A percentile compares a stretch with the other conserved stretches of the same genome.
phyloP scores from a whole-genome alignment of 2,888 invertebrate genomes.

The Oscheius sp. region DNA sequence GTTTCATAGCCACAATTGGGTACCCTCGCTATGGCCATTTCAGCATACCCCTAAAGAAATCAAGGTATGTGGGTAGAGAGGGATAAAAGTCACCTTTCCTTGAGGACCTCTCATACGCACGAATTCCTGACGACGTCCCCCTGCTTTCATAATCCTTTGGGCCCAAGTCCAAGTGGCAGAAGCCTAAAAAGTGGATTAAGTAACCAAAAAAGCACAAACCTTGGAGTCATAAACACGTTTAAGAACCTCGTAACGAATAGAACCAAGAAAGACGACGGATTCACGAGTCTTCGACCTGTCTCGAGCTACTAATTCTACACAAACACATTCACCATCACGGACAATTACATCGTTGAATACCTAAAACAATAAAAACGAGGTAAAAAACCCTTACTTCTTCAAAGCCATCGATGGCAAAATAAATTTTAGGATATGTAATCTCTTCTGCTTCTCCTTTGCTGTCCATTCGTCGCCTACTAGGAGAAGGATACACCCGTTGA shows the following conservation, averaged over 20 bases:
- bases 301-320: slow-evolving; percentile 93
- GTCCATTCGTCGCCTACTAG: slow-evolving; percentile 89
- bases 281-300: slow-evolving; percentile 78
- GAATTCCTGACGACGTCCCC: slow-evolving; percentile 84
- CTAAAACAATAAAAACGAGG: slow-evolving; percentile 69
- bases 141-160: slow-evolving; percentile 73
- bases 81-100: slow-evolving; percentile 73
- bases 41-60: slow-evolving; percentile 81
- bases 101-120: slow-evolving; percentile 97
- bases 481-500: slow-evolving; percentile 88
- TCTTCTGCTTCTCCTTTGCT: slow-evolving; percentile 97
- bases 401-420: slow-evolving; percentile 98
- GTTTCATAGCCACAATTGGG: slow-evolving; percentile 88
- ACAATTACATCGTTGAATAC: slow-evolving; percentile 95
- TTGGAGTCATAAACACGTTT: slow-evolving; percentile 77
- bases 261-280: slow-evolving; percentile 94
- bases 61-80: not conserved
- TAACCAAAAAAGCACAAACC: not conserved
- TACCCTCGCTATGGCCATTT: slow-evolving; percentile 82
- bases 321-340: slow-evolving; percentile 97
- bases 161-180: slow-evolving; percentile 70
- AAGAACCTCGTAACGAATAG: slow-evolving; percentile 94
- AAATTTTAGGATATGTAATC: slow-evolving; percentile 98
- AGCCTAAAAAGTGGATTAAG: slow-evolving; percentile 45
- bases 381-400: slow-evolving; percentile 81